These are phyloP conservation scores for Cheilosia vulpina DNA, from an alignment of 2,888 invertebrate genomes.

Conservation along the genomic window DNA sequence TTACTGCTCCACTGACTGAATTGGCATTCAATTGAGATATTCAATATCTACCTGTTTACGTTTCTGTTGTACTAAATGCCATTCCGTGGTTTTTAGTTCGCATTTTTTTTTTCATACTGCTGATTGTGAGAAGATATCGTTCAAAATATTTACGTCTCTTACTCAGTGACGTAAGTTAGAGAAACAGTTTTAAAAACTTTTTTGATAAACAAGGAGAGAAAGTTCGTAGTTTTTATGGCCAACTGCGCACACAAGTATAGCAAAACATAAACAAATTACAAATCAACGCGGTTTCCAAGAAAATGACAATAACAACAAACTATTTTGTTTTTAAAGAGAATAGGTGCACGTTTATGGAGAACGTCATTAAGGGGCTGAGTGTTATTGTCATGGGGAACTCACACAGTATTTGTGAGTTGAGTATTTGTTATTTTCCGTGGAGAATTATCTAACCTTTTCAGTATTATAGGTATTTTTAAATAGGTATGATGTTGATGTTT, in stretches of 20 bases:
- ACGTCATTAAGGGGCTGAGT: too few species aligned
- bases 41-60: slow-evolving; percentile 7
- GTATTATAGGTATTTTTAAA: too few species aligned
- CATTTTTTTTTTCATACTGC: neutral
- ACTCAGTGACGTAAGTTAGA: slow-evolving; percentile 3
- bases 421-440: too few species aligned
- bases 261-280: slow-evolving; percentile 29
- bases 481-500: too few species aligned
- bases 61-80: slow-evolving; percentile 15
- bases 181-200: neutral
- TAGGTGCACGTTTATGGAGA: neutral
- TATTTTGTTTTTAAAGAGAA: slow-evolving; percentile 2
- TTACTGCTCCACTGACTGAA: slow-evolving; percentile 14
- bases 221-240: slow-evolving; percentile 20
- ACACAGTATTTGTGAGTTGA: too few species aligned
- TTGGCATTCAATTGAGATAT: slow-evolving; percentile 34
- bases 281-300: slow-evolving; percentile 16
- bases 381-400: too few species aligned
- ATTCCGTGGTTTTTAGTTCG: neutral
- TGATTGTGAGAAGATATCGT: neutral
- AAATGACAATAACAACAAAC: slow-evolving; percentile 1
- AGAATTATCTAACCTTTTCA: too few species aligned
- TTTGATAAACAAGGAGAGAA: slow-evolving; percentile 22
- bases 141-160: slow-evolving; percentile 15
- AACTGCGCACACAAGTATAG: slow-evolving; percentile 9